phyloP scores from a whole-genome alignment of 1,140 invertebrate species.

The Antheraea pernyi region DNA sequence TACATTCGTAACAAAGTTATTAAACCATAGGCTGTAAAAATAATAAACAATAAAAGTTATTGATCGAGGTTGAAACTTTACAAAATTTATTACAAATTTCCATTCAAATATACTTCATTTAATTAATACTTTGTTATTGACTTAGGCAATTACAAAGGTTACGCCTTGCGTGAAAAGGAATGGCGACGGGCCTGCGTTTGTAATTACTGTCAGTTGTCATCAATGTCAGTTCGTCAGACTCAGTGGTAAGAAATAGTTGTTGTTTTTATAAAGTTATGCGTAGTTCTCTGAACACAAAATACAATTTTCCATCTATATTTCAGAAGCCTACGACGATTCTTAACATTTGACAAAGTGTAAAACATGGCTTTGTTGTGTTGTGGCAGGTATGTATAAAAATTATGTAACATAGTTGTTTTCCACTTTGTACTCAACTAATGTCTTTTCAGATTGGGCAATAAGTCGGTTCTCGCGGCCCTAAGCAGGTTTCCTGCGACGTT shows the following conservation, averaged over 20 bases:
- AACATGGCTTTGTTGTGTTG: conserved; percentile 59
- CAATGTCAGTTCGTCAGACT: conserved; percentile 29
- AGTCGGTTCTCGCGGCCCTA: conserved; percentile 48
- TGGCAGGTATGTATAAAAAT: conserved; percentile 61
- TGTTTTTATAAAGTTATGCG: conserved; percentile 9
- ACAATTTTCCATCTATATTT: conserved; percentile 23
- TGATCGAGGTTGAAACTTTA: too few relatives aligned
- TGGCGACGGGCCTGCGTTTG: too few relatives aligned
- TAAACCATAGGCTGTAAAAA: too few relatives aligned
- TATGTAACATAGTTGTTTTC: conserved; percentile 57
- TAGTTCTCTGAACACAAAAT: conserved; percentile 8
- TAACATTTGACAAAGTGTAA: conserved; percentile 15
- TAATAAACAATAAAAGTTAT: too few relatives aligned
- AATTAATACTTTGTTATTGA: too few relatives aligned
- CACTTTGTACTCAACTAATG: conserved; percentile 12
- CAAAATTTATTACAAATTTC: too few relatives aligned
- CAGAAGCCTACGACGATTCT: conserved; percentile 44
- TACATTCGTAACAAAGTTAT: too few relatives aligned
- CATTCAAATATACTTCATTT: too few relatives aligned
- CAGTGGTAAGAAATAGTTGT: conserved; percentile 40
- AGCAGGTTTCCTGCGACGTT: conserved; percentile 48
- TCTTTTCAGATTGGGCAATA: conserved; percentile 49
- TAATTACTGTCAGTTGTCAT: conserved; percentile 9
- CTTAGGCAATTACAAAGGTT: too few relatives aligned
- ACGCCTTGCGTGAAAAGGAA: too few relatives aligned